These are phyloP conservation scores for Oryctes rhinoceros DNA, from an alignment of 1,140 invertebrate species.

Conservation along the genomic window DNA sequence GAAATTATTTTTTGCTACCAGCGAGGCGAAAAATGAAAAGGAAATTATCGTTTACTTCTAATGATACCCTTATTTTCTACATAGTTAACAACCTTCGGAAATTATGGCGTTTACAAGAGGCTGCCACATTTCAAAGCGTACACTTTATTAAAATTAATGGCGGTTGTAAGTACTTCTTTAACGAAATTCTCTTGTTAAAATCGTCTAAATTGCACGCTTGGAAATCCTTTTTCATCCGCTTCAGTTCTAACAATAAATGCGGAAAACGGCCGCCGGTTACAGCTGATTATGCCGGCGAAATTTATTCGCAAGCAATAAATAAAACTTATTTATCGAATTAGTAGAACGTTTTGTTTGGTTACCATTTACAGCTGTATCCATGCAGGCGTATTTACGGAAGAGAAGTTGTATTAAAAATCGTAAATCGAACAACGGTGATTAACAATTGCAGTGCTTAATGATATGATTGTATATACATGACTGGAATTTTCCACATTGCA, in stretches of 20 bases:
- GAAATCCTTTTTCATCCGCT: not conserved
- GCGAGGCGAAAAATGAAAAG: not conserved
- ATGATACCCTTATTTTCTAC: not conserved
- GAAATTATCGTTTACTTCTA: not conserved
- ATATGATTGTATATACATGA: too few relatives aligned
- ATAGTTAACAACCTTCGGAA: not conserved
- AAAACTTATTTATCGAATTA: slow-evolving; percentile 4
- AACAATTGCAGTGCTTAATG: too few relatives aligned
- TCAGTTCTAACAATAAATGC: not conserved
- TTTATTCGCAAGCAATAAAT: not conserved
- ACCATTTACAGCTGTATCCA: not conserved
- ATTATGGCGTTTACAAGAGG: not conserved
- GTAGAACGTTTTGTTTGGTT: not conserved
- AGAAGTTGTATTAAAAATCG: not conserved
- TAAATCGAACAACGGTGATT: not conserved
- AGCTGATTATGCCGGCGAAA: not conserved
- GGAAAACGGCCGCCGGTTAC: not conserved
- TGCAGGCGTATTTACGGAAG: not conserved
- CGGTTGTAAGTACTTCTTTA: not conserved
- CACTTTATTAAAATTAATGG: not conserved
- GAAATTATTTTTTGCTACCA: not conserved
- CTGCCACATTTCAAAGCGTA: not conserved
- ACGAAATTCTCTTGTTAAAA: not conserved
- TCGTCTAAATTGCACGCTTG: not conserved
- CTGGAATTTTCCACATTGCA: too few relatives aligned